Percentiles rank a stretch among this genome's conserved stretches.
Conservation (phyloP, 2,797 vertebrate species). For the Premnoplex brunnescens region DNA sequence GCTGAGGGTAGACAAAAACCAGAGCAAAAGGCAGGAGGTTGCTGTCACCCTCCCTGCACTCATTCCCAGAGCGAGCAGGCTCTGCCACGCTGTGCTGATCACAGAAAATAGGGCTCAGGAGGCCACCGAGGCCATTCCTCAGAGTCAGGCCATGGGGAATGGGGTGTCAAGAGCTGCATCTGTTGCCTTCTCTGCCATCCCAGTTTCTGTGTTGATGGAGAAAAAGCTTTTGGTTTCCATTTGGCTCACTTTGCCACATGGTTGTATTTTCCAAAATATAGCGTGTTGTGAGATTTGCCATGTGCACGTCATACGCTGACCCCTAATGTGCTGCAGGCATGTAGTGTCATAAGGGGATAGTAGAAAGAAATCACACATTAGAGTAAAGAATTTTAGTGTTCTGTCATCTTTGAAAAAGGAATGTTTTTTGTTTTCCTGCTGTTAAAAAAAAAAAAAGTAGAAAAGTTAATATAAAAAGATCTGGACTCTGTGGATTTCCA, state of each 20-base stretch:
- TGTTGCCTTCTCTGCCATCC: neutral
- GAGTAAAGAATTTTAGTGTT: neutral
- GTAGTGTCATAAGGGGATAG: neutral
- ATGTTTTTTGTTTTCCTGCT: neutral
- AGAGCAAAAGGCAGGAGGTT: neutral
- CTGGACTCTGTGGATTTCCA: neutral
- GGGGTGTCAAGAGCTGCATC: accelerated
- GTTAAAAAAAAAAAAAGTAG: neutral
- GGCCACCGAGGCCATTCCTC: neutral
- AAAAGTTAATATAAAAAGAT: neutral
- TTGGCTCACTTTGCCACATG: neutral
- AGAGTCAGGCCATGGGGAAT: neutral
- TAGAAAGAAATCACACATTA: neutral
- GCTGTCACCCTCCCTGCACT: neutral
- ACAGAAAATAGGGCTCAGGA: neutral
- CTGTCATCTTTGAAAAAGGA: neutral
- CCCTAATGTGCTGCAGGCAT: neutral
- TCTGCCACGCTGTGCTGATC: neutral
- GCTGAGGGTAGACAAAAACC: neutral
- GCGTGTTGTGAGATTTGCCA: neutral
- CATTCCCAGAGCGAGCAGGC: accelerated
- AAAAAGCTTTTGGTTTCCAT: neutral
- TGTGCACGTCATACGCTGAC: accelerated
- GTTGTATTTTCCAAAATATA: neutral
- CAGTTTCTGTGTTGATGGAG: neutral